phyloP scores from a whole-genome alignment of 1,140 invertebrate genomes.

The Physella acuta region DNA sequence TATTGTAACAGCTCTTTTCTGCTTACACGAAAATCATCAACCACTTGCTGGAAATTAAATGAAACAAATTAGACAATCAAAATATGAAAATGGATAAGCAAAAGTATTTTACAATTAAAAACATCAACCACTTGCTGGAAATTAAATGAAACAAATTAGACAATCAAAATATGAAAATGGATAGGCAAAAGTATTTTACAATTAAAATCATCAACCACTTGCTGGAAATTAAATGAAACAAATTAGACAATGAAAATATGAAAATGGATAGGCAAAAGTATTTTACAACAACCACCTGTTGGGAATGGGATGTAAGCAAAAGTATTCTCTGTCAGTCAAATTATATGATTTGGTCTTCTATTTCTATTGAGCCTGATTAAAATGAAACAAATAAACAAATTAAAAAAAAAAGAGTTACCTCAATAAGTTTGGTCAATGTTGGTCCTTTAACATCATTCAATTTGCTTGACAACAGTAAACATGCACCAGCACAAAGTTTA shows the following conservation, averaged over 20 bases:
- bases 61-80: too few relatives aligned
- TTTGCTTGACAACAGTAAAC: constrained; percentile 89
- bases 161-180: constrained; percentile 5
- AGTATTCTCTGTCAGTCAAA: too few relatives aligned
- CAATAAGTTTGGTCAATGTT: constrained; percentile 79
- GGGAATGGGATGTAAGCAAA: too few relatives aligned
- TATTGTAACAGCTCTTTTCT: constrained; percentile 86
- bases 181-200: background rate
- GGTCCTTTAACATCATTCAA: constrained; percentile 94
- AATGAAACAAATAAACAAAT: too few relatives aligned
- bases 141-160: too few relatives aligned
- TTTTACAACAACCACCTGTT: background rate
- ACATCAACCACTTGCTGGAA: background rate
- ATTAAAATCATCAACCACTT: background rate
- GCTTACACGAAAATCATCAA: constrained; percentile 85
- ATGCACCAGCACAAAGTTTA: constrained; percentile 92
- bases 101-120: background rate
- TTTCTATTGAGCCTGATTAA: too few relatives aligned
- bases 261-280: background rate
- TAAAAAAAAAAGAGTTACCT: constrained; percentile 66
- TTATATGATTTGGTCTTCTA: too few relatives aligned
- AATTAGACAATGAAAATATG: too few relatives aligned
- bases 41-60: constrained; percentile 78
- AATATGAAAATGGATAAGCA: background rate
- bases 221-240: too few relatives aligned